Conservation (phyloP, 1,140 invertebrate species). For the Apis mellifera region Amel_HAv3.1 CM009941.2:4264001-4264500, state of each 20-base stretch:
- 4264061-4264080: constrained; percentile 3
- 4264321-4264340: constrained; percentile 1
- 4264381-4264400: constrained; percentile 8
- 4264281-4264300: not conserved
- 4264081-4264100: not conserved
- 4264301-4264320: not conserved
- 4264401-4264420: constrained; percentile 37
- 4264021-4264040: not conserved
- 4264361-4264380: not conserved
- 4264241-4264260: constrained; percentile 6
- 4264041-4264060: not conserved
- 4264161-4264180: not conserved
- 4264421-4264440: constrained; percentile 36
- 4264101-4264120: constrained; percentile 10
- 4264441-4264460: constrained; percentile 60
- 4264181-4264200: not conserved
- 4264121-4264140: constrained; percentile 7
- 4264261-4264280: not conserved
- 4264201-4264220: constrained; percentile 16
- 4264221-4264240: not conserved
- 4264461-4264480: constrained; percentile 51
- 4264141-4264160: constrained; percentile 26
- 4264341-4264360: constrained; percentile 8
- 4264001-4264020: constrained; percentile 11
- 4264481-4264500: constrained; percentile 53